Percentiles rank a stretch among this genome's conserved stretches.
Evolutionary conservation across 1,140 invertebrate genomes (phyloP).

Genomic region (Ceratosolen solmsi): DNA sequence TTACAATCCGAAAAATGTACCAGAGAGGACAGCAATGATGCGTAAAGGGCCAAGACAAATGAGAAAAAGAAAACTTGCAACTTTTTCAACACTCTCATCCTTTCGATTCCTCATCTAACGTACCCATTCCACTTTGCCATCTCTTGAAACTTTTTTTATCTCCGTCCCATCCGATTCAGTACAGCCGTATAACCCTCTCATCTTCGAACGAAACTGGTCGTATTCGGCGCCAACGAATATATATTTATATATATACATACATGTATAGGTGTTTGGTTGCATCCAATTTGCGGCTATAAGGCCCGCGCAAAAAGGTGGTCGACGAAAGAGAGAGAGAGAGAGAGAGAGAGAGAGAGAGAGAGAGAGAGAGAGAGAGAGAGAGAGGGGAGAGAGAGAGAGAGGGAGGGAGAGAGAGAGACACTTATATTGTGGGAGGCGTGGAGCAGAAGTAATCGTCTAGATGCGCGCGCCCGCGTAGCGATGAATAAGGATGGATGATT

Average conservation of each 20-base stretch:
- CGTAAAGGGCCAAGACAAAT: conserved; percentile 28
- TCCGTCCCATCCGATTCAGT: not conserved
- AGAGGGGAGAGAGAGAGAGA: conserved; percentile 14
- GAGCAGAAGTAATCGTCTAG: not conserved
- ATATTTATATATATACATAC: conserved; percentile 46
- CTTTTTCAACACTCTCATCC: conserved; percentile 52
- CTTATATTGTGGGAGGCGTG: conserved; percentile 45
- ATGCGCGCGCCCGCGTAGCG: conserved; percentile 32
- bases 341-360: conserved; percentile 30
- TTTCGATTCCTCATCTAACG: conserved; percentile 47
- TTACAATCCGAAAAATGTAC: no score
- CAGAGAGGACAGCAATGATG: conserved; percentile 27
- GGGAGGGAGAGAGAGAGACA: conserved; percentile 1
- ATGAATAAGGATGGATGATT: conserved; percentile 15
- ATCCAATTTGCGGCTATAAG: not conserved
- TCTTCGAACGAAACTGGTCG: not conserved
- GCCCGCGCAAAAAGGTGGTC: conserved; percentile 36
- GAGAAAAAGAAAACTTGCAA: conserved; percentile 59
- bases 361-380: conserved; percentile 43
- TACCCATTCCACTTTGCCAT: conserved; percentile 47
- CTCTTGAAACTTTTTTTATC: conserved; percentile 47
- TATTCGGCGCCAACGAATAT: not conserved
- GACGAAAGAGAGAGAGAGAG: conserved; percentile 37
- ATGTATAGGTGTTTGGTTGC: conserved; percentile 42
- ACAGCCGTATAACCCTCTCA: conserved; percentile 9